Evolutionary conservation across 2,113 vertebrate genomes (phyloP).

Genomic region (Heliornis fulica): DNA sequence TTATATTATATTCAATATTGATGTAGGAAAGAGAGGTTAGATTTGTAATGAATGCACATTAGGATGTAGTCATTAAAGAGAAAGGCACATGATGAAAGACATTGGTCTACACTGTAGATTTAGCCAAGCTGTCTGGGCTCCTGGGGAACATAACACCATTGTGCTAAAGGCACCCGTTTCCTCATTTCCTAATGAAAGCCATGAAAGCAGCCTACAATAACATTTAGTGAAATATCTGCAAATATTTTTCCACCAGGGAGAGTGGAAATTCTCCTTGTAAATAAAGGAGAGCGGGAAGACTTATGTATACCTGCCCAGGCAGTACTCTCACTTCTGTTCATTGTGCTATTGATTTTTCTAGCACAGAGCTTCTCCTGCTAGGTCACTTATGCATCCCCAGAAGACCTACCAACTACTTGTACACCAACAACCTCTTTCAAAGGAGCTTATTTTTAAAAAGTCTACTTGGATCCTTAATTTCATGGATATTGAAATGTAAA

Average conservation of each 20-base stretch:
- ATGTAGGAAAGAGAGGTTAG: neutral
- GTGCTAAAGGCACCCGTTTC: neutral
- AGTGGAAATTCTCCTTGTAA: neutral
- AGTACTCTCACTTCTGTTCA: neutral
- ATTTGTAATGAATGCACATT: neutral
- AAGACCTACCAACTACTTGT: neutral
- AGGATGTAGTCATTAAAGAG: neutral
- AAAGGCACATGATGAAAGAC: neutral
- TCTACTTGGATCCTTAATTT: neutral
- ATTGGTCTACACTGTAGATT: neutral
- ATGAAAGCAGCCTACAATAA: neutral
- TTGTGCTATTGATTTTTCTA: neutral
- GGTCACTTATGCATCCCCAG: neutral
- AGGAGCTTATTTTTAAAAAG: neutral
- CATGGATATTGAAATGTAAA: neutral
- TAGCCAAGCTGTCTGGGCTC: neutral
- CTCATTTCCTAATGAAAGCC: neutral
- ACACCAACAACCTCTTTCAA: neutral
- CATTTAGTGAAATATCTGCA: neutral
- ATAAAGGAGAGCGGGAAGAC: neutral
- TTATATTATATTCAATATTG: neutral
- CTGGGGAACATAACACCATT: neutral
- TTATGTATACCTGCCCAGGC: neutral
- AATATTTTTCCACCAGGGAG: neutral
- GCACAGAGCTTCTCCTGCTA: neutral